phyloP scores from a whole-genome alignment of 2,113 vertebrate genomes.

The Scomber colias region DNA sequence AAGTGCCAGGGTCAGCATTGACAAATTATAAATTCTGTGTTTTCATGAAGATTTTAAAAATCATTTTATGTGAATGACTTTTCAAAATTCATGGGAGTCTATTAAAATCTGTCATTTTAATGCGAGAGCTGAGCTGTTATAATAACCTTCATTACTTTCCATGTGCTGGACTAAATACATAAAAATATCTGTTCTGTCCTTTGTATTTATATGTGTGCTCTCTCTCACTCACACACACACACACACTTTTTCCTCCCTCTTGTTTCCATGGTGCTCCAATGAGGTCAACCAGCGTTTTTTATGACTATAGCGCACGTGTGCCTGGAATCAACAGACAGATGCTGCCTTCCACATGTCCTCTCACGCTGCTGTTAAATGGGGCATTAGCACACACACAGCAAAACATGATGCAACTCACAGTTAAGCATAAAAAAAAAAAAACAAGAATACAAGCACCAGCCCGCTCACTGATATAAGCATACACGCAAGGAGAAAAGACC shows the following conservation, averaged over 20 bases:
- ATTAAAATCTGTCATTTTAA: neutral
- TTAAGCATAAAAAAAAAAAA: neutral
- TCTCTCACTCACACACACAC: neutral
- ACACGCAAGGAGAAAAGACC: too few species aligned
- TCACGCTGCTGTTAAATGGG: conserved; percentile 56
- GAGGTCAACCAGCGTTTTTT: conserved; percentile 75
- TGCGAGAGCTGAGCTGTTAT: neutral
- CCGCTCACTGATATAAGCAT: too few species aligned
- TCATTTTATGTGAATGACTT: neutral
- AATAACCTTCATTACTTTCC: conserved; percentile 1
- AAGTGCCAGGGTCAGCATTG: too few species aligned
- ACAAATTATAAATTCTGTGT: too few species aligned
- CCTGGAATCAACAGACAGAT: conserved; percentile 75
- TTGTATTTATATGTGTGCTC: neutral
- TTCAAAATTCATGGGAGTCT: neutral
- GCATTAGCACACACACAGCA: conserved; percentile 46
- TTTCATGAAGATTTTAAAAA: neutral
- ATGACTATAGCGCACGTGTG: conserved; percentile 62
- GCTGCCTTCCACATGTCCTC: conserved; percentile 48
- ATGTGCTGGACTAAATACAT: neutral
- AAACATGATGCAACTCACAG: conserved; percentile 1
- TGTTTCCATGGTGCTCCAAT: conserved; percentile 78
- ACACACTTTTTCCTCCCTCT: conserved; percentile 22
- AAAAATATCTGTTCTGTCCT: neutral
- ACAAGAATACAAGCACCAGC: neutral